Base-by-base conservation (phyloP, 2,797 vertebrate species). In the Pogonophryne albipinna region DNA sequence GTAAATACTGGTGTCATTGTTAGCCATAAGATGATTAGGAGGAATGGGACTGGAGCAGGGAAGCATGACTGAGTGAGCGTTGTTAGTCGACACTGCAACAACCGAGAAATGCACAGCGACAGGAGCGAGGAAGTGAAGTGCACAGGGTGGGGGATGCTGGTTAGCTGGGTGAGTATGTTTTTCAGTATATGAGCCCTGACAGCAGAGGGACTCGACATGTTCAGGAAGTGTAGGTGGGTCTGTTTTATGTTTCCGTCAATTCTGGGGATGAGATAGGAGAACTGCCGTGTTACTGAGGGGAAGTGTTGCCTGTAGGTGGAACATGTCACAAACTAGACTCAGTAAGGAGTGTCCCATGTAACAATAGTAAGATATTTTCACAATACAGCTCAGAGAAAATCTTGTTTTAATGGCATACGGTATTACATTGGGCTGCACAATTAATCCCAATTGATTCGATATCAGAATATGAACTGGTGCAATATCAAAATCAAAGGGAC, bases 21-120 rank as follows among this genome's bases (percentile, higher is more conserved):
- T 89, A 55, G 64, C 79, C 9, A 57, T 84, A 92, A 93, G 92
- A 90, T 88, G 89, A 93, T 94, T 92, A 92, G 77, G 78, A 71
- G 79, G 79, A 92, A 69, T 66, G 69, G 71, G 65, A 87, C 74
- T 44, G 64, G 63, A 86, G 88, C 76, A 70, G 85, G 66, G 79
- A 80, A 63, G 87, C 84, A 76, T 78, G 86, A 88, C 85, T 74
- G 90, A 79, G 76, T 71, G 70, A 86, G 80, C 62, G 20, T 68
- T 74, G 83, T 77, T 84, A 80, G 71, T 68, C 63, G 68, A 85
- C 77, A 82, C 64, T 34, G 41, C 56, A 80, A 82, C 57, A 45
- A 79, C 68, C 13, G 6, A 76, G 66, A 90, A 68, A 84, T 55
- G 67, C 58, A 61, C 50, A 79, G 56, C 6, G 14, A 34, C 65